Percentiles rank a stretch among this genome's conserved stretches.
Conservation (phyloP, 2,113 vertebrate species). For the Choloepus hoffmanni region DNA sequence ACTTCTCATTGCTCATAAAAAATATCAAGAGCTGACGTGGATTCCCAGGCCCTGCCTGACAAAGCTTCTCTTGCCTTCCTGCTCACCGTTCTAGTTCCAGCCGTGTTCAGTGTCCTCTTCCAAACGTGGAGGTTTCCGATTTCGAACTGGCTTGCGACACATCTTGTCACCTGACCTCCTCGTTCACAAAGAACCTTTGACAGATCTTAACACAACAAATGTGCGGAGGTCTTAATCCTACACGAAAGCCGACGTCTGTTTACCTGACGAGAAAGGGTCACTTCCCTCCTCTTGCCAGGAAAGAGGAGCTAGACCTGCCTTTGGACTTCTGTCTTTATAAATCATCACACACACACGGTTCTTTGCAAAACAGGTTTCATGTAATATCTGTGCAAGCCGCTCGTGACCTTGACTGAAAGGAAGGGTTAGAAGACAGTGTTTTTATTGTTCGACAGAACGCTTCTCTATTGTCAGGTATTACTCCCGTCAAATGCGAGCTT, state of each 20-base stretch:
- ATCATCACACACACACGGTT: conserved; percentile 40
- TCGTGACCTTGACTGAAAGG: conserved; percentile 60
- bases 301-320: conserved; percentile 42
- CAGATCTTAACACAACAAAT: conserved; percentile 1
- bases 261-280: neutral
- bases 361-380: conserved; percentile 75
- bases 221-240: conserved; percentile 35
- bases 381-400: conserved; percentile 65
- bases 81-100: neutral
- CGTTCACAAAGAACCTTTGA: neutral
- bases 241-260: neutral
- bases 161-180: neutral
- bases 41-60: too few species aligned
- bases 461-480: conserved; percentile 45
- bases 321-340: conserved; percentile 15
- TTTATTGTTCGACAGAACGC: conserved; percentile 20
- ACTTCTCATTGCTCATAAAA: too few species aligned
- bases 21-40: too few species aligned
- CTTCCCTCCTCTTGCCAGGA: conserved; percentile 2
- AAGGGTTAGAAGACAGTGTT: conserved; percentile 47
- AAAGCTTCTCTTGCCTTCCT: neutral
- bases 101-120: too few species aligned
- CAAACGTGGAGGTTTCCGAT: neutral
- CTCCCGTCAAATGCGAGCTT: neutral
- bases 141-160: neutral